Conservation (phyloP, 1,140 invertebrate species). For the Linepithema humile region DNA sequence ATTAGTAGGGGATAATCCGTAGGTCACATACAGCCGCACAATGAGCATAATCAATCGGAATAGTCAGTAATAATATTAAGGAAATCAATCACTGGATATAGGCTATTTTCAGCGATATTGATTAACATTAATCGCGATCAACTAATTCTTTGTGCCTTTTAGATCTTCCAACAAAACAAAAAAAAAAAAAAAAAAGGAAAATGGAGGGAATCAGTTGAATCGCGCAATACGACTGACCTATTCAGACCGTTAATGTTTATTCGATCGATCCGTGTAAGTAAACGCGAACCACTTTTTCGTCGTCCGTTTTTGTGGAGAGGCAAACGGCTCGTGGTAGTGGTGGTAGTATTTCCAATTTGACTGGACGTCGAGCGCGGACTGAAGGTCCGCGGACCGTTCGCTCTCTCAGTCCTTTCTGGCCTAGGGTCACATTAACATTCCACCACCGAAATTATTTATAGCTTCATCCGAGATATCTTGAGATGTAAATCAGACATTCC, state of each 20-base stretch:
- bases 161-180: not conserved
- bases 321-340: conserved; percentile 25
- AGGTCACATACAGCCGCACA: not conserved
- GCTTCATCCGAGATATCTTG: conserved; percentile 80
- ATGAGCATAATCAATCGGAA: too few species aligned
- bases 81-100: not conserved
- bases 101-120: not conserved
- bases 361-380: conserved; percentile 65
- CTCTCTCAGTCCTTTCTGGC: conserved; percentile 72
- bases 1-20: too few species aligned
- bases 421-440: conserved; percentile 80
- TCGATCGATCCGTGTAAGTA: conserved; percentile 6
- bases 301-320: conserved; percentile 3
- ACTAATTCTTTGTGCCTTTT: not conserved
- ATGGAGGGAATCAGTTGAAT: not conserved
- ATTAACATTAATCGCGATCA: not conserved
- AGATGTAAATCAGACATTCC: conserved; percentile 81
- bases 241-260: conserved; percentile 21
- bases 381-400: conserved; percentile 70
- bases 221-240: not conserved
- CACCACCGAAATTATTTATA: conserved; percentile 81
- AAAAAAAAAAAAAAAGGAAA: too few species aligned
- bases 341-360: conserved; percentile 69
- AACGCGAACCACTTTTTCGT: conserved; percentile 8
- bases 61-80: not conserved